These are phyloP conservation scores for Etheostoma spectabile DNA, from an alignment of 2,113 vertebrate genomes.

Conservation along the genomic window DNA sequence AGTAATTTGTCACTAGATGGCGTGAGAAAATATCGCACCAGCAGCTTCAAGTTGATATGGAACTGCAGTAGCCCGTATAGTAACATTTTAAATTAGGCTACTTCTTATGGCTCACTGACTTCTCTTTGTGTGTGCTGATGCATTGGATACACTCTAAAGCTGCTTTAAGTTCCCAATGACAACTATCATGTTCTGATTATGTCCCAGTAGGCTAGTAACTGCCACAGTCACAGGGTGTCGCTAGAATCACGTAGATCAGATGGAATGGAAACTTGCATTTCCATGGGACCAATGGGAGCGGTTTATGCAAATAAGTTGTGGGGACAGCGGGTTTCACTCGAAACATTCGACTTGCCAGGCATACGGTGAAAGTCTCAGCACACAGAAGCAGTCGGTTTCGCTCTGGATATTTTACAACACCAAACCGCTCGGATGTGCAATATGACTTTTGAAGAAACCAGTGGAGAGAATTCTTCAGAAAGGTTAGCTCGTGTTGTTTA, in stretches of 20 bases:
- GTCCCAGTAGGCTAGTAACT: too few species aligned
- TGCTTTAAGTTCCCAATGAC: background rate
- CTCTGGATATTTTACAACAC: constrained; percentile 48
- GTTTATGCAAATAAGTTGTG: constrained; percentile 72
- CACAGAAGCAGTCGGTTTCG: background rate
- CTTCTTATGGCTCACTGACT: background rate
- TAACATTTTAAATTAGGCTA: background rate
- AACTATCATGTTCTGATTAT: background rate
- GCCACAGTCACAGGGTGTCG: constrained; percentile 43
- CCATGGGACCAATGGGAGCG: constrained; percentile 51
- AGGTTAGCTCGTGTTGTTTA: constrained; percentile 60
- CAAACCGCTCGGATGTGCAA: constrained; percentile 79
- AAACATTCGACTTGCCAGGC: background rate
- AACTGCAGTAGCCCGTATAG: background rate
- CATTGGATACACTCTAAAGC: background rate
- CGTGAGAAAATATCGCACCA: background rate
- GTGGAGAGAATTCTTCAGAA: constrained; percentile 82
- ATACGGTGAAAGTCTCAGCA: background rate
- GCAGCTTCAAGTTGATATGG: background rate
- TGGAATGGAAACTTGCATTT: background rate
- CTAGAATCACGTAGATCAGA: background rate
- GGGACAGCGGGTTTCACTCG: background rate
- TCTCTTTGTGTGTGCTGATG: background rate
- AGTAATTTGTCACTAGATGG: background rate
- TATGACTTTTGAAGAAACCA: constrained; percentile 86